These are phyloP conservation scores for Odontomyia ornata DNA, from an alignment of 2,888 invertebrate species.

Conservation along the genomic window DNA sequence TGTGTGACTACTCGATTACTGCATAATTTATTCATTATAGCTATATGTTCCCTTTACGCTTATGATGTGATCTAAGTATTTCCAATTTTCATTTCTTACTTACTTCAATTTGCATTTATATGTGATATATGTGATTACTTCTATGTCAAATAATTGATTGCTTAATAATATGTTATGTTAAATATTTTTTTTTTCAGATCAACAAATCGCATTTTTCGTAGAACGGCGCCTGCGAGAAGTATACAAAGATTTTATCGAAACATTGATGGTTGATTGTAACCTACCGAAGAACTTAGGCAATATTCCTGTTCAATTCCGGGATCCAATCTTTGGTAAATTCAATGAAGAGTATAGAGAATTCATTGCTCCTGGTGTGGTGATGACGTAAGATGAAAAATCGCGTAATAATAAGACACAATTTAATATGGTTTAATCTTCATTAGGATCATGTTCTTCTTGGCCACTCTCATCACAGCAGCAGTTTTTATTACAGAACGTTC, in stretches of 20 bases:
- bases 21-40: too few relatives aligned
- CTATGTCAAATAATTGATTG: too few relatives aligned
- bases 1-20: too few relatives aligned
- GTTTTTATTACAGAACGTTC: constrained; percentile 81
- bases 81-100: too few relatives aligned
- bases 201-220: constrained; percentile 81
- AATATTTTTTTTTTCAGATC: constrained; percentile 71
- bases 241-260: constrained; percentile 73
- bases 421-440: neutral
- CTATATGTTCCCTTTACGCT: too few relatives aligned
- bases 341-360: constrained; percentile 79
- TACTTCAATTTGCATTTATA: too few relatives aligned
- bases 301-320: constrained; percentile 73
- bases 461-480: constrained; percentile 83
- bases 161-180: neutral
- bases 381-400: constrained; percentile 73
- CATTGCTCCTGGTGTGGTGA: constrained; percentile 84
- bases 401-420: neutral
- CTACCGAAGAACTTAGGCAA: constrained; percentile 68
- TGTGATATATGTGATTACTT: too few relatives aligned
- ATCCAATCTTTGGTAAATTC: constrained; percentile 74
- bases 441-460: constrained; percentile 86
- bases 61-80: too few relatives aligned
- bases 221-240: constrained; percentile 74
- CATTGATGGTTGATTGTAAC: constrained; percentile 73